Conservation (phyloP, 2,888 invertebrate species). For the Amphipoea oculea region DNA sequence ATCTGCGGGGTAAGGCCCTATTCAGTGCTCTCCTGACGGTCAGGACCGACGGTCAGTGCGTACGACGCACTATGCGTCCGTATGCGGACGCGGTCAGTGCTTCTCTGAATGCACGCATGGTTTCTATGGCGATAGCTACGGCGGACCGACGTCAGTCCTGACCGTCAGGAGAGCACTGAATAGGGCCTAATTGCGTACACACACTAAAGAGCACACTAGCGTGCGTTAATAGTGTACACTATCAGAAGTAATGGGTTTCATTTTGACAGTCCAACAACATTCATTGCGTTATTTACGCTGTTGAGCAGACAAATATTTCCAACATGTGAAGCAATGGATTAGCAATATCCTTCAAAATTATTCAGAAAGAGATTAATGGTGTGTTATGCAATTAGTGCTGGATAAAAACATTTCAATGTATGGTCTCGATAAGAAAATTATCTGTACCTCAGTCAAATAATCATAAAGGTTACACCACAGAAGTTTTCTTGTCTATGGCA, state of each 20-base stretch:
- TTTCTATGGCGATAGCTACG: too few species aligned
- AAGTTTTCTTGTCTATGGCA: conserved; percentile 42
- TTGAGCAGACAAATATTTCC: background rate
- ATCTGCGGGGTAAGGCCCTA: background rate
- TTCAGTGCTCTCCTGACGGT: too few species aligned
- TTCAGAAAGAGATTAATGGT: background rate
- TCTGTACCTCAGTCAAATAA: background rate
- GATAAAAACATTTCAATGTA: background rate
- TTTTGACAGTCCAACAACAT: background rate
- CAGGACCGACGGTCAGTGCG: too few species aligned
- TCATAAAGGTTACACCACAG: conserved; percentile 1
- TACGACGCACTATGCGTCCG: too few species aligned
- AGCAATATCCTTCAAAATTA: background rate
- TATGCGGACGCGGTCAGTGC: too few species aligned
- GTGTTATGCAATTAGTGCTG: background rate
- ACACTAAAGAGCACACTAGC: too few species aligned
- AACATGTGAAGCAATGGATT: background rate
- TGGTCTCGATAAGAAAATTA: background rate
- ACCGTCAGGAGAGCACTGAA: too few species aligned
- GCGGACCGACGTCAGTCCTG: too few species aligned
- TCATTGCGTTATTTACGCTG: background rate
- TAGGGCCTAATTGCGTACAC: too few species aligned
- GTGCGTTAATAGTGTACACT: too few species aligned
- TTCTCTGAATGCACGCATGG: too few species aligned
- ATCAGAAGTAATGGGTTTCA: background rate